phyloP scores from a whole-genome alignment of 2,113 vertebrate species.

The Leuciscus idus region DNA sequence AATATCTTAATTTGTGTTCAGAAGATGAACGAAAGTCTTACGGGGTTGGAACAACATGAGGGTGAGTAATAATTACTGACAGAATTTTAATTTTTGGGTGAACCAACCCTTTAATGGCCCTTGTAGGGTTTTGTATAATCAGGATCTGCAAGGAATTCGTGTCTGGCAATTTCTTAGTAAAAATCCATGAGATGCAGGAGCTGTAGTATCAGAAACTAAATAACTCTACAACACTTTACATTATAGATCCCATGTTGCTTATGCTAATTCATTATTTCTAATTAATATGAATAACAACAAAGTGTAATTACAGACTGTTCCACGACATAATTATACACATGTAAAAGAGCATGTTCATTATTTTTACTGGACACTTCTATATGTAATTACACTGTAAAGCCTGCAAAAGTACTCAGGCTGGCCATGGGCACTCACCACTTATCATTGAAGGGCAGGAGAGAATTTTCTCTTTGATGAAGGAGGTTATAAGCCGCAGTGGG shows the following conservation, averaged over 20 bases:
- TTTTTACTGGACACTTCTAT: neutral
- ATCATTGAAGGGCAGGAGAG: conserved; percentile 11
- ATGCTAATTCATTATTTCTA: conserved; percentile 14
- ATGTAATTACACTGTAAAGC: conserved; percentile 14
- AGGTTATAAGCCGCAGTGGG: conserved; percentile 15
- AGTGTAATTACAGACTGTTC: conserved; percentile 26
- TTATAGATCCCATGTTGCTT: conserved; percentile 4
- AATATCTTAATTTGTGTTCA: no score
- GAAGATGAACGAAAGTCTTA: no score
- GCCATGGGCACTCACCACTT: conserved; percentile 22
- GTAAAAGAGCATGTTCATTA: conserved; percentile 28
- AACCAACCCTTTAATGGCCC: neutral
- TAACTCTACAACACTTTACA: conserved; percentile 6
- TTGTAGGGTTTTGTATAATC: neutral
- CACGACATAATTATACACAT: conserved; percentile 7
- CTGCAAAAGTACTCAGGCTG: neutral
- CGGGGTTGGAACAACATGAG: no score
- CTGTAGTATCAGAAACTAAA: neutral
- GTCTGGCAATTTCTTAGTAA: neutral
- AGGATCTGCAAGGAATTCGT: neutral
- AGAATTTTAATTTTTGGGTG: no score
- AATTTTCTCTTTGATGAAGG: conserved; percentile 38
- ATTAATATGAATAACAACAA: conserved; percentile 26
- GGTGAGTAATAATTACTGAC: no score
- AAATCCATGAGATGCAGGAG: neutral